Base-by-base conservation (phyloP, 2,888 invertebrate species). In the Chelonus formosanus region DNA sequence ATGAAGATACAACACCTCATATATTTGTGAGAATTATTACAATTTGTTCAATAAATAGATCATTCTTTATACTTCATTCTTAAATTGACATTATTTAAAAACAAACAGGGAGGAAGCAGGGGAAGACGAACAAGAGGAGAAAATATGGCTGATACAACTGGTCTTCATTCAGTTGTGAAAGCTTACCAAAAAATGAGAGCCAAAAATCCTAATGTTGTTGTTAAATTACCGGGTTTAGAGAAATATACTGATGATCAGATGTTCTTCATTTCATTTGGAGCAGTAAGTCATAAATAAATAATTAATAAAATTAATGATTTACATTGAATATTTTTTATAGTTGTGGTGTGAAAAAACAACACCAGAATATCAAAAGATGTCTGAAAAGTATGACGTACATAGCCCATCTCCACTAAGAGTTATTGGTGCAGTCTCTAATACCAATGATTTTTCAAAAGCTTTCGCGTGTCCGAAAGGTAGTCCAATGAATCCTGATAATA, bases 101-200 rank as follows among this genome's bases (percentile, higher is more conserved):
- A n/a, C n/a, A n/a, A n/a, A 20, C 2, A 20, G 20, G 20, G 2
- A 20, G 34, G 8, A 8, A 63, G 40, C 8, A 20, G 10, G n/a
- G 61, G 69, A 35, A 7, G 6, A 10, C 2, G 32, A 50, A 68
- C 68, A 3, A 20, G 91, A 76, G 92, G 92, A 57, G 94, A 94
- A 86, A 94, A 94, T 85, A 93, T 94, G 67, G 94, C 94, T 0
- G 94, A 94, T 85, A 93, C 93, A 84, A 94, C 93, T 65, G 94
- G 94, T 0, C 85, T 94, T 57, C 89, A 92, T 72, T 90, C 92
- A 50, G 91, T 93, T 0, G 91, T 89, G 73, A 80, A 85, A 76
- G 92, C 92, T 0, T 92, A 90, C 84, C 53, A 63, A 3, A 65
- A 65, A 8, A 40, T 60, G 54, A 63, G 66, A 6, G 48, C 70